Percentiles rank a stretch among this genome's conserved stretches.
These are phyloP conservation scores for Eupelmus urozonus DNA, from an alignment of 2,888 invertebrate species.

Conservation along the genomic window DNA sequence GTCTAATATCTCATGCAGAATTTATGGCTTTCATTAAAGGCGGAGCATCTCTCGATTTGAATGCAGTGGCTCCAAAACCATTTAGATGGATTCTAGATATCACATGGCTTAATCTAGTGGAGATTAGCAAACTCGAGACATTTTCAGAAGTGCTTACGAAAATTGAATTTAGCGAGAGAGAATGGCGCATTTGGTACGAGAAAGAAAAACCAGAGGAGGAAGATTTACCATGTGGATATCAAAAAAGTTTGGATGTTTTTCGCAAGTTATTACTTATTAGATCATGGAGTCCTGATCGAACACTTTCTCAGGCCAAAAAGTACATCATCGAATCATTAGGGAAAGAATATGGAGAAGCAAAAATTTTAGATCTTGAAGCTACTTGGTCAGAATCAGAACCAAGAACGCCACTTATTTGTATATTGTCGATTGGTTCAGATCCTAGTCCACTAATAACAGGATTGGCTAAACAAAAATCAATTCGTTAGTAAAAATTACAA, in stretches of 20 bases:
- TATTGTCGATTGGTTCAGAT: conserved; percentile 96
- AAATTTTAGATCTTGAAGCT: conserved; percentile 92
- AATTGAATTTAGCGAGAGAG: conserved; percentile 90
- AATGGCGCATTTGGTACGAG: conserved; percentile 95
- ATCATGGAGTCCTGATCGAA: conserved; percentile 97
- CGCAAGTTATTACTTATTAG: conserved; percentile 90
- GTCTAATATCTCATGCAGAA: conserved; percentile 90
- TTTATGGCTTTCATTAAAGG: conserved; percentile 98
- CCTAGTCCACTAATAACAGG: conserved; percentile 95
- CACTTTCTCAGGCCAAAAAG: conserved; percentile 93
- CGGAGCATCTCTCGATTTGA: conserved; percentile 94
- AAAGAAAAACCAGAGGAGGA: conserved; percentile 95
- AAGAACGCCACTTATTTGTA: conserved; percentile 92
- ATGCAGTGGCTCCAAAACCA: conserved; percentile 94
- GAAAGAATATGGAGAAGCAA: conserved; percentile 92
- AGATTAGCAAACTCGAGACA: conserved; percentile 89
- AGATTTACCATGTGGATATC: conserved; percentile 93
- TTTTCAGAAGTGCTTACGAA: conserved; percentile 89
- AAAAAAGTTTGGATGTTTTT: conserved; percentile 91
- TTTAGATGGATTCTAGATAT: conserved; percentile 97
- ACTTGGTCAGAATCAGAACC: conserved; percentile 95
- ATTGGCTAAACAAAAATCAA: conserved; percentile 91
- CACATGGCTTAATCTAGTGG: conserved; percentile 96
- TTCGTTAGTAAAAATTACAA: conserved; percentile 81
- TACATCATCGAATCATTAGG: conserved; percentile 95